Conservation (phyloP, 2,113 vertebrate species). For the Gymnobelideus leadbeateri region DNA sequence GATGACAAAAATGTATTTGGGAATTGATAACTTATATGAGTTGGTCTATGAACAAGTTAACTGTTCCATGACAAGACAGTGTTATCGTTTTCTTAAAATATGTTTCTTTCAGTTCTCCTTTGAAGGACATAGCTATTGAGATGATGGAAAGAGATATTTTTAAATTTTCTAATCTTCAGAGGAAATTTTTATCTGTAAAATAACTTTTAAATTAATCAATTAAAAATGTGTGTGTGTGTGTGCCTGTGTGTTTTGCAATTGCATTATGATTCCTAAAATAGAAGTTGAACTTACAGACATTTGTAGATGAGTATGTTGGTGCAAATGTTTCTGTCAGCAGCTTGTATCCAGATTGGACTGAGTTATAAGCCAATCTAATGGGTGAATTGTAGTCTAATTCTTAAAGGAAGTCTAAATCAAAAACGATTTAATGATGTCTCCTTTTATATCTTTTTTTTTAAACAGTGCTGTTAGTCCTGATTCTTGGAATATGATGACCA, state of each 20-base stretch:
- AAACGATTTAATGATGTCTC: neutral
- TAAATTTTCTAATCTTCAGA: neutral
- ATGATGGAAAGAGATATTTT: neutral
- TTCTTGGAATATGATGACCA: constrained; percentile 91
- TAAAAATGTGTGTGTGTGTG: neutral
- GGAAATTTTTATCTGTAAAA: neutral
- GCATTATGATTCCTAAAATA: neutral
- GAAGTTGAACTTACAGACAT: neutral
- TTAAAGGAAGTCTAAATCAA: neutral
- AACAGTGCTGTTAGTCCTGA: constrained; percentile 83
- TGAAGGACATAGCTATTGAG: neutral
- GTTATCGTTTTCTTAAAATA: neutral
- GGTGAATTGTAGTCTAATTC: neutral
- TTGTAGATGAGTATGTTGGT: neutral
- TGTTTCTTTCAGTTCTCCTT: constrained; percentile 15
- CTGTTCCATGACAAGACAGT: neutral
- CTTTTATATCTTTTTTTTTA: constrained; percentile 63
- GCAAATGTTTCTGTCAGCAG: neutral
- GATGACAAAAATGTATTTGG: neutral
- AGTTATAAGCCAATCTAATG: neutral
- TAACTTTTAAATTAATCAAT: constrained; percentile 11
- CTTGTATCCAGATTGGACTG: neutral
- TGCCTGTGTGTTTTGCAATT: neutral
- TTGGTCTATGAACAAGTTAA: neutral
- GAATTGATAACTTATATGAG: neutral